These are phyloP conservation scores for Osmerus eperlanus DNA, from an alignment of 2,113 vertebrate genomes.

Conservation along the genomic window DNA sequence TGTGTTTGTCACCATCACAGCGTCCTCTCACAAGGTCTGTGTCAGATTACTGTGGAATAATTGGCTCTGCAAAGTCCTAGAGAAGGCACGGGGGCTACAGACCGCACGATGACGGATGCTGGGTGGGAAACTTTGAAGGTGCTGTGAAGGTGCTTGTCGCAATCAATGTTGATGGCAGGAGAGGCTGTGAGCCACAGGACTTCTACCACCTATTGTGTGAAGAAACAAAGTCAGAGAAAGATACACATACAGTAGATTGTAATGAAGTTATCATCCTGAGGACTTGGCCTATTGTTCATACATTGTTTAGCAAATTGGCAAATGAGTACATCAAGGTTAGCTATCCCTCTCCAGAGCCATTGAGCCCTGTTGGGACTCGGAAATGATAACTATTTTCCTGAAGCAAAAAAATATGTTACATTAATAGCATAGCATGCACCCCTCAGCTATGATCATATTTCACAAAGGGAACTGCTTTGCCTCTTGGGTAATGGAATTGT, in stretches of 20 bases:
- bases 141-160: constrained; percentile 5
- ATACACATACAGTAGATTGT: not conserved
- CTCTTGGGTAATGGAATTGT: constrained; percentile 27
- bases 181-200: not conserved
- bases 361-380: not conserved
- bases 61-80: constrained; percentile 42
- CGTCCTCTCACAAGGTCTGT: constrained; percentile 51
- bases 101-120: constrained; percentile 28
- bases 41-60: constrained; percentile 42
- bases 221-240: not conserved
- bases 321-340: constrained; percentile 1
- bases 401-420: constrained; percentile 3
- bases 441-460: constrained; percentile 16
- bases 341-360: not conserved
- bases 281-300: not conserved
- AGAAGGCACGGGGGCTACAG: constrained; percentile 27
- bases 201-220: not conserved
- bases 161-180: constrained; percentile 2
- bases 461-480: not conserved
- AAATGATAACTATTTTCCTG: constrained; percentile 5
- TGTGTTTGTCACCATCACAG: constrained; percentile 34
- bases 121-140: constrained; percentile 19
- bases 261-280: not conserved
- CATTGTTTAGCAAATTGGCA: not conserved
- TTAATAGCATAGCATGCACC: constrained; percentile 7